Base-by-base conservation (phyloP, 1,140 invertebrate species). In the Phocides pigmalion region DNA sequence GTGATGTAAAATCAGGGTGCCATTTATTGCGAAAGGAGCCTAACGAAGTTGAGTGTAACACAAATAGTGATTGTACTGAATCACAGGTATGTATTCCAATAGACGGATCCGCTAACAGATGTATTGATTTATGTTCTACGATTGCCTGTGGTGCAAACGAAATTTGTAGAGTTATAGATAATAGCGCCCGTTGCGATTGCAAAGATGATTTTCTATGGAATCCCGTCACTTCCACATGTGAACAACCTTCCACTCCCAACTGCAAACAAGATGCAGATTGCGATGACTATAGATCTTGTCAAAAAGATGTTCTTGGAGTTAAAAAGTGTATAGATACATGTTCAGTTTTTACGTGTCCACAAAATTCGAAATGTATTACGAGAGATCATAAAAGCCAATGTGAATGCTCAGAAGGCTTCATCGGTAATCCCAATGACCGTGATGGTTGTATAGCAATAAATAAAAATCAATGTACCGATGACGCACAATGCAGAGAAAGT, bases 341-440 rank as follows among this genome's bases (percentile, higher is more conserved):
- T 76, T 85, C 93, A 17, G 94, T 94, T 61, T 97, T 96, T 72
- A 97, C 95, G 4, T 98, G 97, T 76, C 95, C 97, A 0, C 92
- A 93, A 47, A 97, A 98, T 82, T 95, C 97, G 0, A 93, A 95
- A 64, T 98, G 97, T 88, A 79, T 96, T 4, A 95, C 96, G 0
- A 92, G 91, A 28, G 93, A 94, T 58, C 97, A 98, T 72, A 93
- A 93, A 72, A 96, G 95, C 35, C 93, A 94, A 68, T 98, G 97
- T 76, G 94, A 96, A 75, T 98, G 97, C 82, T 85, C 95, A 1
- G 81, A 93, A n/a, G 96, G 96, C 2, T 98, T 94, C 81, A 93
- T 94, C 14, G 97, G 97, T 12, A 97, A 98, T 92, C 97, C 97
- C 3, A 97, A 97, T 74, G 97, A 98, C 79, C 93, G 97, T 12